phyloP scores from a whole-genome alignment of 53 echinoderm and acorn worm species.

The Holothuria leucospilota region DNA sequence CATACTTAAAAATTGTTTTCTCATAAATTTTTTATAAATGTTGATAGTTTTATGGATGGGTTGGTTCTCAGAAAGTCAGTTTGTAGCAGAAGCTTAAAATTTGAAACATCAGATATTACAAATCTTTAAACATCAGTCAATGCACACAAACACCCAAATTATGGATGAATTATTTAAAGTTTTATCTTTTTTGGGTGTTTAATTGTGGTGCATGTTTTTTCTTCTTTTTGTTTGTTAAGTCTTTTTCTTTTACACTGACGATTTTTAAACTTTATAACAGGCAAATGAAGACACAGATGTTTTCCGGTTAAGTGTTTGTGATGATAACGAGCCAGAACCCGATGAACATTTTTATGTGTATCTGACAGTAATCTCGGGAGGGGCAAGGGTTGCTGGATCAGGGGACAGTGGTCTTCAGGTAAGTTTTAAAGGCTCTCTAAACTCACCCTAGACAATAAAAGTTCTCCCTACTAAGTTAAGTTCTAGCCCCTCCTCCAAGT shows the following conservation, averaged over 20 bases:
- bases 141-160: not conserved
- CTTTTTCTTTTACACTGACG: too few species aligned
- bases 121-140: too few species aligned
- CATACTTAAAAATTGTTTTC: too few species aligned
- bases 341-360: constrained; percentile 92
- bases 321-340: constrained; percentile 87
- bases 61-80: too few species aligned
- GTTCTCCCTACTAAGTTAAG: too few species aligned
- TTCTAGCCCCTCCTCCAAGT: too few species aligned
- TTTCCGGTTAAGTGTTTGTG: constrained; percentile 75
- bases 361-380: constrained; percentile 76
- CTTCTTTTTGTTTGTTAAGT: not conserved
- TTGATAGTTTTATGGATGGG: too few species aligned
- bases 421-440: constrained; percentile 10
- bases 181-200: not conserved
- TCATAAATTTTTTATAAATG: too few species aligned
- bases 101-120: too few species aligned
- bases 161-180: not conserved
- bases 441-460: too few species aligned
- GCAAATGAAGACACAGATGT: constrained; percentile 75
- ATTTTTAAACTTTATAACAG: constrained; percentile 24
- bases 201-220: not conserved
- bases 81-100: too few species aligned
- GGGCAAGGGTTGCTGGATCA: constrained; percentile 71
- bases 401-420: constrained; percentile 79